These are phyloP conservation scores for Drosophila parabipectinata DNA, from an alignment of 1,140 invertebrate species.

Conservation along the genomic window DNA sequence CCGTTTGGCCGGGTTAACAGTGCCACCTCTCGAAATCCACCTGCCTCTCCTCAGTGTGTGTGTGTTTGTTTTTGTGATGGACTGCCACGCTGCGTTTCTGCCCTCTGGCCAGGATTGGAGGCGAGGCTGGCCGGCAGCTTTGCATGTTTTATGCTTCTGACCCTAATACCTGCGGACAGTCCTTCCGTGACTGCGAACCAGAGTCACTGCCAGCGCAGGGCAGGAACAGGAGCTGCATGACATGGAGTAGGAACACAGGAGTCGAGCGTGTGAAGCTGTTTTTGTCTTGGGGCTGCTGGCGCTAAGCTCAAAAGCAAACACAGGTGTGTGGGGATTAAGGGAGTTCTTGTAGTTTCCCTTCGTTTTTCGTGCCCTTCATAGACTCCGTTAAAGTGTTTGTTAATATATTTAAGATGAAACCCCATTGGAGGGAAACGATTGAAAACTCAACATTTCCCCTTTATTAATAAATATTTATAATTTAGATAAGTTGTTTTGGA, in stretches of 20 bases:
- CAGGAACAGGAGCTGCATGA: not conserved
- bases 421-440: not conserved
- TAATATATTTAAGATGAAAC: conserved; percentile 3
- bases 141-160: conserved; percentile 79
- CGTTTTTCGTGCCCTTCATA: not conserved
- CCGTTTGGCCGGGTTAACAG: not conserved
- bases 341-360: not conserved
- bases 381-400: conserved; percentile 1
- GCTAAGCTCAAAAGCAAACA: conserved; percentile 60
- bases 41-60: conserved; percentile 5
- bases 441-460: too few relatives aligned
- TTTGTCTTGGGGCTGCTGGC: conserved; percentile 63
- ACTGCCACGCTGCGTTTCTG: conserved; percentile 42
- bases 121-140: conserved; percentile 47
- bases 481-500: not conserved
- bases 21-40: conserved; percentile 9
- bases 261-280: conserved; percentile 70
- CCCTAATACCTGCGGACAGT: conserved; percentile 69
- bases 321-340: conserved; percentile 12
- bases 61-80: conserved; percentile 57
- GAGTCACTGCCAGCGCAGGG: not conserved
- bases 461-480: not conserved
- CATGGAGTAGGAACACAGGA: conserved; percentile 11
- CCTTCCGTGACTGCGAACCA: conserved; percentile 20
- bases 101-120: conserved; percentile 42